Percentiles rank a stretch among this genome's conserved stretches.
Evolutionary conservation across 2,888 invertebrate genomes (phyloP).

Genomic region (Lasioglossum vierecki): DNA sequence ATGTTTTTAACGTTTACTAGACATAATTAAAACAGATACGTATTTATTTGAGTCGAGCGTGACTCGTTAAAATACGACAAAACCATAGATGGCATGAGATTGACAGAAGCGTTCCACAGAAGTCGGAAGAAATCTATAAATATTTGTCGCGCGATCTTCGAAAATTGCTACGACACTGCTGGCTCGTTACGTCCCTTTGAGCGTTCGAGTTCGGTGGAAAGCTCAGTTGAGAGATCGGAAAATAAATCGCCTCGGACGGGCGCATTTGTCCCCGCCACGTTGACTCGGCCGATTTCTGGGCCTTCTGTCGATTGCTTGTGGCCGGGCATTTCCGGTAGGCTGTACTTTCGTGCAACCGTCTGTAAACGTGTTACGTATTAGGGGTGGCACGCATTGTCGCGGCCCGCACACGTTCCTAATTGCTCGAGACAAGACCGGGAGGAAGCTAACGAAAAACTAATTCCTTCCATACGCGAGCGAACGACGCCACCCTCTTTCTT

Average conservation of each 20-base stretch:
- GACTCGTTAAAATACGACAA: too few relatives aligned
- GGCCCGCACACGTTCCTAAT: conserved; percentile 81
- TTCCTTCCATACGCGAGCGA: conserved; percentile 81
- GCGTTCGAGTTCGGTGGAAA: background rate
- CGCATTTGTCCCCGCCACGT: background rate
- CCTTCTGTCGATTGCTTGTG: conserved; percentile 46
- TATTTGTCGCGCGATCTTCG: background rate
- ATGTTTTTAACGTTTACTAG: background rate
- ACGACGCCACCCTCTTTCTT: conserved; percentile 49
- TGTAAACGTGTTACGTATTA: conserved; percentile 79
- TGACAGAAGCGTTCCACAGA: background rate
- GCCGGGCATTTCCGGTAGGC: conserved; percentile 66
- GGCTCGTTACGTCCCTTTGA: background rate
- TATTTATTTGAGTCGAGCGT: too few relatives aligned
- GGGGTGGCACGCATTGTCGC: conserved; percentile 80
- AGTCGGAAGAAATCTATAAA: background rate
- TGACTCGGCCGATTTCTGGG: background rate
- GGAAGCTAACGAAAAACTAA: conserved; percentile 81
- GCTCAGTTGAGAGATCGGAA: background rate
- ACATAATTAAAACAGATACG: background rate
- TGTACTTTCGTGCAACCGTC: conserved; percentile 56
- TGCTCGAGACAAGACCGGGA: conserved; percentile 77
- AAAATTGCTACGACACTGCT: background rate
- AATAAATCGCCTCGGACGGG: background rate
- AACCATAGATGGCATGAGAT: too few relatives aligned